phyloP scores from a whole-genome alignment of 1,140 invertebrate genomes.

The Mercenaria mercenaria region DNA sequence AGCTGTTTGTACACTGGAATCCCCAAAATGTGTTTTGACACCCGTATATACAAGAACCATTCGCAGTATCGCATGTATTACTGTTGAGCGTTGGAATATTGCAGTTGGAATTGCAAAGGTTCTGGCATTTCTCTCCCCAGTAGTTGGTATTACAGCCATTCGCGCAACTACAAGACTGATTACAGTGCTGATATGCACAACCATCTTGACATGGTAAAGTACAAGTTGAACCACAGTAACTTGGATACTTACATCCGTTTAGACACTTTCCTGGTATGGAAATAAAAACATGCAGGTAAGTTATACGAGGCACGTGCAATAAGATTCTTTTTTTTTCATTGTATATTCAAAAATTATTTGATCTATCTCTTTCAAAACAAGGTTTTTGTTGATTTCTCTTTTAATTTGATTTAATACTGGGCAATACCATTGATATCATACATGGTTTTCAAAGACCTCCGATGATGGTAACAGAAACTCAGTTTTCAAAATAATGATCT shows the following conservation, averaged over 20 bases:
- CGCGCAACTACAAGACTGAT: neutral
- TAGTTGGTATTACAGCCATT: neutral
- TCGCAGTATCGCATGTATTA: neutral
- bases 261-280: neutral
- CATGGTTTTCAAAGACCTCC: too few species aligned
- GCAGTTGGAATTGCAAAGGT: neutral
- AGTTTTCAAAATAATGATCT: too few species aligned
- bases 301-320: too few species aligned
- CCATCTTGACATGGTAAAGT: neutral
- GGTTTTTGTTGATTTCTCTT: too few species aligned
- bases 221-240: neutral
- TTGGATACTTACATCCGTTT: neutral
- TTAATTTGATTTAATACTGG: too few species aligned
- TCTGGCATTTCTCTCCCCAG: neutral
- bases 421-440: too few species aligned
- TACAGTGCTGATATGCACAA: neutral
- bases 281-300: too few species aligned
- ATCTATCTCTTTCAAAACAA: too few species aligned
- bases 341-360: too few species aligned
- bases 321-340: too few species aligned
- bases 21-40: neutral
- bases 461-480: too few species aligned
- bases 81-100: neutral
- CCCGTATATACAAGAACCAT: neutral
- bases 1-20: neutral